These are phyloP conservation scores for Sitta europaea DNA, from an alignment of 2,113 vertebrate genomes.

Conservation along the genomic window DNA sequence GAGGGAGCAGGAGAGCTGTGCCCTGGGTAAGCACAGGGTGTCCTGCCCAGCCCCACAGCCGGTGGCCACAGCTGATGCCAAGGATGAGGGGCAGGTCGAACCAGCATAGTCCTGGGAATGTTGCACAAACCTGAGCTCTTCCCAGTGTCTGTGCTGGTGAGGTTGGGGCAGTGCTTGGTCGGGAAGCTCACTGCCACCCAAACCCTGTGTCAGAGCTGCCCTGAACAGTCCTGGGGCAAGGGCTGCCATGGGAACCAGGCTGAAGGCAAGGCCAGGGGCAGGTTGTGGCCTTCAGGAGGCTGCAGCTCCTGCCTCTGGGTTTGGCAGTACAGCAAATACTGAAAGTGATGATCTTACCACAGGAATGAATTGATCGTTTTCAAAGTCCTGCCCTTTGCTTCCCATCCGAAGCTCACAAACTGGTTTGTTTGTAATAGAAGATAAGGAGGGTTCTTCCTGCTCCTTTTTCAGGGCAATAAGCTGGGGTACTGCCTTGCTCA, in stretches of 20 bases:
- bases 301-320: not conserved
- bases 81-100: not conserved
- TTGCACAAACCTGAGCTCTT: not conserved
- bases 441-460: not conserved
- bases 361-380: not conserved
- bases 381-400: not conserved
- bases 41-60: accelerated
- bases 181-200: not conserved
- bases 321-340: not conserved
- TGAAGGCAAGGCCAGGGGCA: not conserved
- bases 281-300: not conserved
- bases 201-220: not conserved
- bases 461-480: not conserved
- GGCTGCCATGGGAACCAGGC: not conserved
- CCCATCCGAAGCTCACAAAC: not conserved
- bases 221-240: not conserved
- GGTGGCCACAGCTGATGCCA: accelerated
- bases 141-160: not conserved
- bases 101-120: not conserved
- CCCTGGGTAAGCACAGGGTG: not conserved
- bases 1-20: not conserved
- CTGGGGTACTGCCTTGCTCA: not conserved
- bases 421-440: not conserved
- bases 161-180: not conserved
- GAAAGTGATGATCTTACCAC: not conserved